Evolutionary conservation across 2,113 vertebrate species (phyloP).

Genomic region (Apodemus sylvaticus): DNA sequence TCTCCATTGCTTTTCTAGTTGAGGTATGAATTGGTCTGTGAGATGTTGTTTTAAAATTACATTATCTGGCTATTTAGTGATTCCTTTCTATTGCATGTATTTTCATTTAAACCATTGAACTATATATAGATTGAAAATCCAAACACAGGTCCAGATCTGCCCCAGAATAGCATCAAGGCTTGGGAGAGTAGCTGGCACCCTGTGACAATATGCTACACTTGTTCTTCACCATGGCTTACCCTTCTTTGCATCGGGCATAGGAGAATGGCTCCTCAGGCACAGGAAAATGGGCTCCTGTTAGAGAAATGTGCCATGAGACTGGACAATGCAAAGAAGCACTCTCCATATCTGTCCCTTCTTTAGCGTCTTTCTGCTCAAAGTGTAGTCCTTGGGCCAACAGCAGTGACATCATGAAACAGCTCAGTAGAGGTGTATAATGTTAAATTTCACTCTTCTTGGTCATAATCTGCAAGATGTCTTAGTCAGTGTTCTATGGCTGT

Average conservation of each 20-base stretch:
- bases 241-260: neutral
- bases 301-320: neutral
- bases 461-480: neutral
- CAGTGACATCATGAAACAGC: too few relatives aligned
- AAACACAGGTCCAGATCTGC: neutral
- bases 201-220: neutral
- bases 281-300: neutral
- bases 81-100: constrained; percentile 27
- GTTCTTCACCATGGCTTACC: neutral
- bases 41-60: constrained; percentile 34
- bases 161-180: neutral
- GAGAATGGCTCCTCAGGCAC: neutral
- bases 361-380: neutral
- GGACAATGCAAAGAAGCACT: neutral
- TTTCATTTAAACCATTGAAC: constrained; percentile 41
- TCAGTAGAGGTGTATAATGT: neutral
- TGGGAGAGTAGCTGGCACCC: neutral
- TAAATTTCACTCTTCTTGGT: neutral
- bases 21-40: constrained; percentile 5
- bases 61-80: constrained; percentile 1
- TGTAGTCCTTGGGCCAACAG: neutral
- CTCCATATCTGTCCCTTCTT: neutral
- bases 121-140: neutral
- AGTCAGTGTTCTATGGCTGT: neutral
- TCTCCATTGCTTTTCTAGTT: constrained; percentile 28